Percentiles rank a stretch among this genome's conserved stretches.
These are phyloP conservation scores for Labeo catla DNA, from an alignment of 2,113 vertebrate species.

Conservation along the genomic window DNA sequence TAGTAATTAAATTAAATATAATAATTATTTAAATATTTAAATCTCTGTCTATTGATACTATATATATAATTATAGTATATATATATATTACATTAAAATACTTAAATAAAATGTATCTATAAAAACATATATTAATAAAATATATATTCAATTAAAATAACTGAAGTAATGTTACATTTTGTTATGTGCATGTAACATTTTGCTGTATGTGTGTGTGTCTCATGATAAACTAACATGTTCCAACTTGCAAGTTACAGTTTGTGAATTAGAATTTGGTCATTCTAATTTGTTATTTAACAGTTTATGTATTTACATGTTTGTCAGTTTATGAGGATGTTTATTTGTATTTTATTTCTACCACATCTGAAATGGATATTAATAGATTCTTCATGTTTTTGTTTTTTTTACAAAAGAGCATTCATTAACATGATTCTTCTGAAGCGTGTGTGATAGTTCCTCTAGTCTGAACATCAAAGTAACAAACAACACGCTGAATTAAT, in stretches of 20 bases:
- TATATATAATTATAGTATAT: too few relatives aligned
- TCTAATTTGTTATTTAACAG: background rate
- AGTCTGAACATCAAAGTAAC: background rate
- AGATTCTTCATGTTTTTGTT: background rate
- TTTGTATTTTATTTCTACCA: background rate
- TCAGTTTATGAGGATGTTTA: background rate
- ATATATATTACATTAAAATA: too few relatives aligned
- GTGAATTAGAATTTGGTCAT: background rate
- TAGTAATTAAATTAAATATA: too few relatives aligned
- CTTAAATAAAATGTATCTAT: too few relatives aligned
- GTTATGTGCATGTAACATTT: too few relatives aligned
- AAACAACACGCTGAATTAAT: slow-evolving; percentile 5
- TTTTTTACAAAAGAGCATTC: background rate
- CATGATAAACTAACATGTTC: background rate
- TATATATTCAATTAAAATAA: too few relatives aligned
- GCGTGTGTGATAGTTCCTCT: background rate
- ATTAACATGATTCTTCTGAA: background rate
- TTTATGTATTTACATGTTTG: background rate
- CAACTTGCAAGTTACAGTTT: background rate
- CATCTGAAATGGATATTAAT: background rate
- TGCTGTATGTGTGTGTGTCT: background rate
- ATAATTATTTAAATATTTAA: too few relatives aligned
- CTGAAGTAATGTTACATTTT: too few relatives aligned
- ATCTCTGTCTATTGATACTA: too few relatives aligned
- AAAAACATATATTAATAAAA: too few relatives aligned